Evolutionary conservation across 2,888 invertebrate species (phyloP).

Genomic region (Oscheius sp.): DNA sequence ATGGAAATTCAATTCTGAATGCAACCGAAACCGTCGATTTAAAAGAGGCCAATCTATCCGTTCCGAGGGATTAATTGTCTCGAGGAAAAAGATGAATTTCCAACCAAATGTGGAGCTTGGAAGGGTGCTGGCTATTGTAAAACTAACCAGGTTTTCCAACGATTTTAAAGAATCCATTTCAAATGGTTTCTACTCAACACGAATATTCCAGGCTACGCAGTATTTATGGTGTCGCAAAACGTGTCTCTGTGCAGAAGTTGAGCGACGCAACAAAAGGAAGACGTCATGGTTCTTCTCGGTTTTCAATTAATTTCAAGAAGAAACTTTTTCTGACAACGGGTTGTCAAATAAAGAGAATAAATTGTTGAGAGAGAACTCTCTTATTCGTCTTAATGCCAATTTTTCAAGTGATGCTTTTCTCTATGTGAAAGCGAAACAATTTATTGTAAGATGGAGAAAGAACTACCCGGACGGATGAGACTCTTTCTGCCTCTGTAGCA

Average conservation of each 20-base stretch:
- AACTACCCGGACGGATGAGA: no score
- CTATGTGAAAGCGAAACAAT: no score
- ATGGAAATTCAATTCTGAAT: no score
- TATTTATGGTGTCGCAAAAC: constrained; percentile 51
- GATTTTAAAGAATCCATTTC: background rate
- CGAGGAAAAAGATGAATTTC: constrained; percentile 38
- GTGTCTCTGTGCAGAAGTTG: constrained; percentile 31
- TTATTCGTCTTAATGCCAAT: no score
- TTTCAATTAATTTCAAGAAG: no score
- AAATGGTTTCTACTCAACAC: background rate
- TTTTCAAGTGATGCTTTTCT: no score
- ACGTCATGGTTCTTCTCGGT: no score
- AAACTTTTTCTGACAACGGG: background rate
- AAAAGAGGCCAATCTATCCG: no score
- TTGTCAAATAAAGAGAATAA: background rate
- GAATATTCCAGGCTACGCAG: constrained; percentile 38
- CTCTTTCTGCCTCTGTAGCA: no score
- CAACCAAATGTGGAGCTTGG: constrained; percentile 45
- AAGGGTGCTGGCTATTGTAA: constrained; percentile 47
- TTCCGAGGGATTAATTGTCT: constrained; percentile 35
- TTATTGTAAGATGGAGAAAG: no score
- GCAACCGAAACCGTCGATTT: no score
- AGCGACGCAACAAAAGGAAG: background rate
- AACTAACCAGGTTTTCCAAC: constrained; percentile 28
- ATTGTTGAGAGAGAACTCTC: no score